Evolutionary conservation across 1,140 invertebrate genomes (phyloP), one percentile per base, ranked within the genome.

Genomic region (Macrotrachela quadricornifera): DNA sequence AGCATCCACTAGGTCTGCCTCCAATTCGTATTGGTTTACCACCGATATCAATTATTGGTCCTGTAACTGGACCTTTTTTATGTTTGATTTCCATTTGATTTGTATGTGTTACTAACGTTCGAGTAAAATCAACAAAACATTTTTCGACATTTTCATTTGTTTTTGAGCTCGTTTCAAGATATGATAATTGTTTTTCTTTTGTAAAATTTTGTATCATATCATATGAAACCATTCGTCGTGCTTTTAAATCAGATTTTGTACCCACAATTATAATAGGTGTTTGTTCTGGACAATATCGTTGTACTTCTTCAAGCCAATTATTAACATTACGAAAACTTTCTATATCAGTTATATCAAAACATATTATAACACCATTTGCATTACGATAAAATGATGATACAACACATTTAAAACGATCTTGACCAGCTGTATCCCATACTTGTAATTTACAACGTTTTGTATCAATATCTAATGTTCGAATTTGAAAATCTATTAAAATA

Each of bases 261-360:
- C 92, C 92, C 60, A 99, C 74, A 62, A 99, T 88, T 90, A 97
- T 96, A 71, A 95, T 96, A 64, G 95, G 91, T 50, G 97, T 92
- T 77, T 97, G 90, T 74, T 95, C 91, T 75, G 90, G 21, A 30
- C 21, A 30, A 30, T 30, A 30, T 30, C 21, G 21, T 30, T 30
- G 2, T 75, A 94, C 87, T 69, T 95, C 87, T 68, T 87, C 75
- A 58, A 95, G 78, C 90, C 90, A 96, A 72, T 94, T 94, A 38
- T 88, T 83, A 61, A 95, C 94, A 72, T 95, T 95, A 73, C 95
- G 87, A 75, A 94, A 96, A 59, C 83, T 90, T 71, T 92, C 94
- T 65, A 86, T 82, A 75, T 91, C 90, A 62, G 88, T 94, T 66
- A 96, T 91, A 74, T 96, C 90, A 73, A 95, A 95, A 49, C 94